phyloP scores from a whole-genome alignment of 2,113 vertebrate genomes.

The Xenus cinereus region DNA sequence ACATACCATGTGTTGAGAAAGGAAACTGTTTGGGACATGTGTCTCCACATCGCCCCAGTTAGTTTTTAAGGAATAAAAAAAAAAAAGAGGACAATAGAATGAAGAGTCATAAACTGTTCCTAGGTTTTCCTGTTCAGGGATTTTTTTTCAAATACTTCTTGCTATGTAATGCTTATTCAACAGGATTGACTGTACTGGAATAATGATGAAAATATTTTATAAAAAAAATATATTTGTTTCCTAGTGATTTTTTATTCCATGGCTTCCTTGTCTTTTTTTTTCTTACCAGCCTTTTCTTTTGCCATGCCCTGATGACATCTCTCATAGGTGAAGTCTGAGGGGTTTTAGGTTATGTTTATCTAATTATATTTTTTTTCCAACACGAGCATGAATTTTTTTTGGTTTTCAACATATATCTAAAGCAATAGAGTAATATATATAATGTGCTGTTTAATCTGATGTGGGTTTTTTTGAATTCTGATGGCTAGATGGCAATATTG shows the following conservation, averaged over 20 bases:
- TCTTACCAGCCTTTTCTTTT: background rate
- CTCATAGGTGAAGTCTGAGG: background rate
- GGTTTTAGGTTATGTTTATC: background rate
- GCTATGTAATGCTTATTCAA: background rate
- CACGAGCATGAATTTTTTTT: background rate
- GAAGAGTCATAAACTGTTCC: background rate
- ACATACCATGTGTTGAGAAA: background rate
- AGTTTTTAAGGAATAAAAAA: background rate
- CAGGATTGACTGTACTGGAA: background rate
- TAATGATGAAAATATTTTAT: background rate
- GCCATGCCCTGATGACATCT: background rate
- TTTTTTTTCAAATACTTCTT: background rate
- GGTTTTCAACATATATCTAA: background rate
- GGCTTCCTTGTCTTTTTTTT: background rate
- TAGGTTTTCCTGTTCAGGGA: background rate
- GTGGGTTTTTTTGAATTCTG: background rate
- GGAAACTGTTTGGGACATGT: background rate
- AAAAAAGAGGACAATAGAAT: background rate
- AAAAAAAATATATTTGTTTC: background rate
- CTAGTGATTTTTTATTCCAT: background rate
- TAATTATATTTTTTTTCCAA: background rate
- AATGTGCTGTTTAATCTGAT: background rate
- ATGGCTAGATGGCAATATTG: constrained; percentile 83
- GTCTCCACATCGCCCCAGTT: background rate
- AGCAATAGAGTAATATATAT: background rate